phyloP scores from a whole-genome alignment of 2,888 invertebrate genomes.

The Drosophila maculinotata region DNA sequence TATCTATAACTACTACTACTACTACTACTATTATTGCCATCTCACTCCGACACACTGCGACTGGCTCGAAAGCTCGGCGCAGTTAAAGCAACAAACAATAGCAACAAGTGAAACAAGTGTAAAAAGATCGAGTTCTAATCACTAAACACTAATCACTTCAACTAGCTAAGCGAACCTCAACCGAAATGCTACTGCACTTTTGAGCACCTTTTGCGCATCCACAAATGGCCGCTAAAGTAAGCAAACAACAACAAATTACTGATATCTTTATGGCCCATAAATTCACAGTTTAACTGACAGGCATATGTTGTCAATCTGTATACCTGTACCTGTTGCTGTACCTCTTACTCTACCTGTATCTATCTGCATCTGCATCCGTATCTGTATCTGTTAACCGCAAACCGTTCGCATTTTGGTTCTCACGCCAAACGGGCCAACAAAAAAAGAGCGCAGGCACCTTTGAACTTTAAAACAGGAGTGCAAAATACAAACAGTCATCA shows the following conservation, averaged over 20 bases:
- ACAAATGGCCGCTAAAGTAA: conserved; percentile 77
- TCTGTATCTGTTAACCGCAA: conserved; percentile 20
- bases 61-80: conserved; percentile 62
- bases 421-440: conserved; percentile 56
- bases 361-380: conserved; percentile 6
- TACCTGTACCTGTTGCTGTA: too few relatives aligned
- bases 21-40: conserved; percentile 46
- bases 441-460: conserved; percentile 55
- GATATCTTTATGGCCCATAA: conserved; percentile 41
- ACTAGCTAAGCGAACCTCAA: conserved; percentile 5
- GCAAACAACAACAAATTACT: conserved; percentile 31
- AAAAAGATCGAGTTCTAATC: conserved; percentile 37
- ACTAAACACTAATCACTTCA: conserved; percentile 29
- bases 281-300: conserved; percentile 27
- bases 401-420: conserved; percentile 58
- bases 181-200: conserved; percentile 57
- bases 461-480: conserved; percentile 79
- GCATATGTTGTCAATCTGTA: neutral
- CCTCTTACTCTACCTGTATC: conserved; percentile 4
- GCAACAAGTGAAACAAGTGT: conserved; percentile 27
- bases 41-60: conserved; percentile 41
- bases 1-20: neutral
- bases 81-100: conserved; percentile 30
- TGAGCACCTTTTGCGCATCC: conserved; percentile 63
- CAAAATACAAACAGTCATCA: conserved; percentile 77